Percentiles rank a stretch among this genome's conserved stretches.
Evolutionary conservation across 1,140 invertebrate genomes (phyloP).

Genomic region (Lordiphosa stackelbergi): DNA sequence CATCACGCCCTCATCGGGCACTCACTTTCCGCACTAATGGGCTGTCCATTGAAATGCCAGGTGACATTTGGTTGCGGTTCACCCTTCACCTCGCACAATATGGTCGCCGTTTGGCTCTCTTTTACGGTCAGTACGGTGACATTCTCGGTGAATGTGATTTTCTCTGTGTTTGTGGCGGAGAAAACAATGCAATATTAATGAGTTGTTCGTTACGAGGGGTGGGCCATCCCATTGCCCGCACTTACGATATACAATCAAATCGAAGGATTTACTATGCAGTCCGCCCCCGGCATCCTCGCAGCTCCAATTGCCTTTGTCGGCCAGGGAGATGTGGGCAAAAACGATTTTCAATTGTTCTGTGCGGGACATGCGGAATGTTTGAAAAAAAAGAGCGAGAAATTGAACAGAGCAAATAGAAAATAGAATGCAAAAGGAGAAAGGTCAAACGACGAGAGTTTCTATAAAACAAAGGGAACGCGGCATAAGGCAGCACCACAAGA

Average conservation of each 20-base stretch:
- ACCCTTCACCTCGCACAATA: conserved; percentile 78
- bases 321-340: conserved; percentile 72
- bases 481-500: neutral
- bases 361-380: conserved; percentile 13
- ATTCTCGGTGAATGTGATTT: conserved; percentile 78
- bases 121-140: conserved; percentile 76
- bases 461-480: conserved; percentile 33
- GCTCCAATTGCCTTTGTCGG: conserved; percentile 77
- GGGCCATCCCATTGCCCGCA: conserved; percentile 23
- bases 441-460: conserved; percentile 22
- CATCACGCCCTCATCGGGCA: conserved; percentile 9
- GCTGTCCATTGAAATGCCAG: conserved; percentile 77
- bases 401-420: conserved; percentile 30
- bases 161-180: conserved; percentile 53
- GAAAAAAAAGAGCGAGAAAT: conserved; percentile 25
- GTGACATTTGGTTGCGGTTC: conserved; percentile 78
- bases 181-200: conserved; percentile 71
- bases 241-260: conserved; percentile 77
- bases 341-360: conserved; percentile 75
- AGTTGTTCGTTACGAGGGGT: conserved; percentile 20
- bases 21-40: conserved; percentile 66
- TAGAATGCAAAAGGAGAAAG: conserved; percentile 30
- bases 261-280: conserved; percentile 70
- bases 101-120: conserved; percentile 77
- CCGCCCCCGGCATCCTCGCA: conserved; percentile 61